phyloP scores from a whole-genome alignment of 2,888 invertebrate species.

The Drosophila prostipennis region DNA sequence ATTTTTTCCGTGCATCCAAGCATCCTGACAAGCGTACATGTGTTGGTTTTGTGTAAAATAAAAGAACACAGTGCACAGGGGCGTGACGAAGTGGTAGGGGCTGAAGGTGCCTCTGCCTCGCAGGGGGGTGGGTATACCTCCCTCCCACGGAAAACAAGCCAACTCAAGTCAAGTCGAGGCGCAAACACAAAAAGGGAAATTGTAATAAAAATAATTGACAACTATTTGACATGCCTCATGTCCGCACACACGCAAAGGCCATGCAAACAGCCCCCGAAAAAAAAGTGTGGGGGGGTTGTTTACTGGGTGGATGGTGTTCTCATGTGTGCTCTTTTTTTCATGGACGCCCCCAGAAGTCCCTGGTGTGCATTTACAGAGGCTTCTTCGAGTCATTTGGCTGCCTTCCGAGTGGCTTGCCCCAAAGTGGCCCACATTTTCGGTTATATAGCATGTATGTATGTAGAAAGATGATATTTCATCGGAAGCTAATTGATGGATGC shows the following conservation, averaged over 20 bases:
- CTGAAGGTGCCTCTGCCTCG: conserved; percentile 26
- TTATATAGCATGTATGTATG: neutral
- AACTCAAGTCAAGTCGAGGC: conserved; percentile 39
- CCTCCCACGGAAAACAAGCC: conserved; percentile 4
- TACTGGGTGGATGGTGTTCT: neutral
- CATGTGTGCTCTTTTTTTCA: conserved; percentile 10
- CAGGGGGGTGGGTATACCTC: too few species aligned
- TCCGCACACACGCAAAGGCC: conserved; percentile 69
- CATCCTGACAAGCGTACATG: conserved; percentile 25
- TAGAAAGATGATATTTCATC: conserved; percentile 28
- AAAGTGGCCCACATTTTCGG: neutral
- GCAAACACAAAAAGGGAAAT: conserved; percentile 67
- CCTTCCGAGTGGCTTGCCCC: conserved; percentile 8
- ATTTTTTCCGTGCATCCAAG: conserved; percentile 8
- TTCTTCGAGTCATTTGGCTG: conserved; percentile 48
- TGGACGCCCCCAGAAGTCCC: conserved; percentile 43
- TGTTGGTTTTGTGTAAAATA: conserved; percentile 29
- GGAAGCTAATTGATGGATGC: conserved; percentile 36
- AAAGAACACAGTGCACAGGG: conserved; percentile 33
- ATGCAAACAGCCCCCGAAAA: conserved; percentile 35
- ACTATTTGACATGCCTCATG: conserved; percentile 80
- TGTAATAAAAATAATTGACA: conserved; percentile 80
- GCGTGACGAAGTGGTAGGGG: conserved; percentile 29
- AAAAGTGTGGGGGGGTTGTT: neutral
- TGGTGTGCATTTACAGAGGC: conserved; percentile 68